Conservation (phyloP, 2,888 invertebrate genomes). For the Mesochorus sp. region DNA sequence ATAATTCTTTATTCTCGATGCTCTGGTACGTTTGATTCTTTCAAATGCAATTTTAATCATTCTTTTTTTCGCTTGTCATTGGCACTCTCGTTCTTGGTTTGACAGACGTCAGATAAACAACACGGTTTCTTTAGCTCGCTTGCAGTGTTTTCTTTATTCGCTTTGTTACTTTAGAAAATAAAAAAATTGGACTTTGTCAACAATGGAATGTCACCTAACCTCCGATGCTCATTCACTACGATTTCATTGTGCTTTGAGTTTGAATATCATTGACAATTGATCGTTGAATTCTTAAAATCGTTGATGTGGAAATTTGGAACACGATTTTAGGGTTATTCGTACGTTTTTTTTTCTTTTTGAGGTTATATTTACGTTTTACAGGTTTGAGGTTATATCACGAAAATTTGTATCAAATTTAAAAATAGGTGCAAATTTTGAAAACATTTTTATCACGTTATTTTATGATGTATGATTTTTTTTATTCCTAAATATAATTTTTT, state of each 20-base stretch:
- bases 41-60: neutral
- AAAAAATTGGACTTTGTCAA: constrained; percentile 29
- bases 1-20: too few relatives aligned
- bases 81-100: neutral
- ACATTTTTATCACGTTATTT: neutral
- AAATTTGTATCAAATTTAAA: too few relatives aligned
- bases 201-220: constrained; percentile 3
- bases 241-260: neutral
- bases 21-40: too few relatives aligned
- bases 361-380: neutral
- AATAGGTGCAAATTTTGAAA: too few relatives aligned
- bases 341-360: neutral
- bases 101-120: neutral
- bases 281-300: neutral
- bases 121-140: neutral
- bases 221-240: neutral
- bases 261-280: constrained; percentile 3
- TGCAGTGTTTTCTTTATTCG: neutral
- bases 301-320: neutral
- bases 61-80: neutral
- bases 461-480: neutral
- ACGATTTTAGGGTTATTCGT: neutral
- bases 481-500: too few relatives aligned
- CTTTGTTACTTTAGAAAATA: neutral
- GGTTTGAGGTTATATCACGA: neutral